Evolutionary conservation across 2,888 invertebrate genomes (phyloP), one percentile per base, ranked within the genome.

Genomic region (Trichogramma dendrolimi): DNA sequence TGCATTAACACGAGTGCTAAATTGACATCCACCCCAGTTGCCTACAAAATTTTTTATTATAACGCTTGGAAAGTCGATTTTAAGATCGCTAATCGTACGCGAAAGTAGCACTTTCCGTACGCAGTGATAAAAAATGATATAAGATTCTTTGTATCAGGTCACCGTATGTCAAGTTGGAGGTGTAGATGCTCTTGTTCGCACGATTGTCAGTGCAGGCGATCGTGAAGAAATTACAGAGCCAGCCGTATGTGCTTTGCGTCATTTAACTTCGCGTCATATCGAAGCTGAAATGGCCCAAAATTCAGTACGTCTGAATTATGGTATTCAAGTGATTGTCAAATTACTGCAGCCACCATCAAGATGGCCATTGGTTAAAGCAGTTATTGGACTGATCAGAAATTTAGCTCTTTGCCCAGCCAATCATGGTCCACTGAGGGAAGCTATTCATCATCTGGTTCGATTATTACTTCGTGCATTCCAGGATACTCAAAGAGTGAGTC

Each of bases 181-280:
- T 41, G 95, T 99, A 61, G 96, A 97, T 78, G 96, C 96, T 0
- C 85, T 99, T 8, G 95, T 98, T 6, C 89, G 94, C 69, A 96
- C 97, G 5, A 94, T 93, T 71, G 90, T 91, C 63, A 91, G 90
- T 75, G 96, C 96, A 47, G 94, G 94, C n/a, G 95, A 93, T 78
- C 88, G 94, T 61, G 98, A 98, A 79, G 99, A 99, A 81, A 97
- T 99, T 75, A 98, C 97, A 2, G 99, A 99, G 81, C 98, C 99
- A n/a, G 97, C 97, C 1, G 94, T 99, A 8, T 99, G 99, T 81
- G 97, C 98, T 59, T 84, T 99, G 59, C 89, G 99, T 61, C 99
- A 99, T 78, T 85, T 99, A 74, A 99, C 99, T 1, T 95, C 96
- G 50, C 89, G 98, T 49, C 98, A 99, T 78, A 89, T 91, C 8